A percentile compares a stretch with the other conserved stretches of the same genome.
Evolutionary conservation across 1,140 invertebrate species (phyloP).

Genomic region (Polyergus mexicanus): DNA sequence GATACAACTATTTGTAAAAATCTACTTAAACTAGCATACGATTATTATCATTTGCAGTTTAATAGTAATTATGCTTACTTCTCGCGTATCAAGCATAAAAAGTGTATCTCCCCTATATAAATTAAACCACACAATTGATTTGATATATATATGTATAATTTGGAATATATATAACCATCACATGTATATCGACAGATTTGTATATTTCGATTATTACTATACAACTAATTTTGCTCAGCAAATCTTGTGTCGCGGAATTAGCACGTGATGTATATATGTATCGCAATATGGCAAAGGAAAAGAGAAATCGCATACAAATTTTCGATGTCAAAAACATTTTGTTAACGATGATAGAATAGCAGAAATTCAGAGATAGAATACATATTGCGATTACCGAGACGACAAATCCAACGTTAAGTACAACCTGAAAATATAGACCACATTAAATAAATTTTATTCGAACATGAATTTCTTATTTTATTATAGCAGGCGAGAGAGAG

Average conservation of each 20-base stretch:
- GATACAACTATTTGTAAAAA: conserved; percentile 36
- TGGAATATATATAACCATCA: conserved; percentile 43
- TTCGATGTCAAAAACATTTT: neutral
- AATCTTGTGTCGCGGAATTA: conserved; percentile 36
- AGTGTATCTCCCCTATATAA: neutral
- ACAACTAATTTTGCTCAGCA: conserved; percentile 35
- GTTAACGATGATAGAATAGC: neutral
- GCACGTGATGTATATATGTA: neutral
- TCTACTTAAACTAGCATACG: conserved; percentile 49
- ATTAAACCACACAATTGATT: conserved; percentile 24
- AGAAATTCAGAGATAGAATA: conserved; percentile 16
- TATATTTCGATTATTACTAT: conserved; percentile 59
- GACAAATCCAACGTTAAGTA: too few relatives aligned
- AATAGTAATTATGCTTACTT: conserved; percentile 51
- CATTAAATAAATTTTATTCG: too few relatives aligned
- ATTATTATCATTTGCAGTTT: conserved; percentile 48
- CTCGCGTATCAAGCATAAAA: conserved; percentile 21
- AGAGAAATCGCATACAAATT: conserved; percentile 8
- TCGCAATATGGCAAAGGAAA: conserved; percentile 34
- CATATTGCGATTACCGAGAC: too few relatives aligned
- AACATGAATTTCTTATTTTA: too few relatives aligned
- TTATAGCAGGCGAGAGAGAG: neutral
- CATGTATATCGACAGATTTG: conserved; percentile 49
- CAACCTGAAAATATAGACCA: too few relatives aligned
- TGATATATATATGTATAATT: conserved; percentile 15